Evolutionary conservation across 1,140 invertebrate species (phyloP).

Genomic region (Pomacea maculata): DNA sequence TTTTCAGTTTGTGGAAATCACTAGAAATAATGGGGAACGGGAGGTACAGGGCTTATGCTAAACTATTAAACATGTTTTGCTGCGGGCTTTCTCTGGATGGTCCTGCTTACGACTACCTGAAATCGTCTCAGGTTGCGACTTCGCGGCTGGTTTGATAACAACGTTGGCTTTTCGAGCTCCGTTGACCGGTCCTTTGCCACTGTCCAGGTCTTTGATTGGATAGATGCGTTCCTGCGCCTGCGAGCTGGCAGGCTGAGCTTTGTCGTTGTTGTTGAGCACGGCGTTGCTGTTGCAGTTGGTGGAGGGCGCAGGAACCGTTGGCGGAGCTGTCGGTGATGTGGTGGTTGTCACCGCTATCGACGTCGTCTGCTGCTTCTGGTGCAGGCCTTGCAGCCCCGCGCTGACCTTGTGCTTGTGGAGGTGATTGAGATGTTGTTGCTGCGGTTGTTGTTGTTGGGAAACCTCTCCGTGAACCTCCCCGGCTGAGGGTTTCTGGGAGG

Average conservation of each 20-base stretch:
- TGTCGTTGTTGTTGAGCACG: slow-evolving; percentile 4
- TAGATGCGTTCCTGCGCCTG: not conserved
- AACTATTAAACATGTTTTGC: slow-evolving; percentile 23
- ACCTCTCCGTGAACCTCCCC: not conserved
- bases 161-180: not conserved
- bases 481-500: not conserved
- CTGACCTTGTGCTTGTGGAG: not conserved
- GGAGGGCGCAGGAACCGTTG: too few species aligned
- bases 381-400: not conserved
- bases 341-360: not conserved
- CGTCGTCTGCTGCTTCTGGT: not conserved
- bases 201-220: slow-evolving; percentile 5
- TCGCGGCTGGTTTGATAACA: not conserved
- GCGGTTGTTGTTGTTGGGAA: not conserved
- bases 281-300: not conserved
- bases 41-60: not conserved
- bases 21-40: not conserved
- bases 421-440: not conserved
- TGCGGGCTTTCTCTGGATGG: slow-evolving; percentile 19
- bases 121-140: not conserved
- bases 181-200: not conserved
- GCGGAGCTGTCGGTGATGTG: not conserved
- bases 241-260: not conserved
- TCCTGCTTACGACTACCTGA: slow-evolving; percentile 6
- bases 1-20: not conserved